A percentile compares a stretch with the other conserved stretches of the same genome.
Evolutionary conservation across 2,797 vertebrate species (phyloP).

Genomic region (Anguilla anguilla): DNA sequence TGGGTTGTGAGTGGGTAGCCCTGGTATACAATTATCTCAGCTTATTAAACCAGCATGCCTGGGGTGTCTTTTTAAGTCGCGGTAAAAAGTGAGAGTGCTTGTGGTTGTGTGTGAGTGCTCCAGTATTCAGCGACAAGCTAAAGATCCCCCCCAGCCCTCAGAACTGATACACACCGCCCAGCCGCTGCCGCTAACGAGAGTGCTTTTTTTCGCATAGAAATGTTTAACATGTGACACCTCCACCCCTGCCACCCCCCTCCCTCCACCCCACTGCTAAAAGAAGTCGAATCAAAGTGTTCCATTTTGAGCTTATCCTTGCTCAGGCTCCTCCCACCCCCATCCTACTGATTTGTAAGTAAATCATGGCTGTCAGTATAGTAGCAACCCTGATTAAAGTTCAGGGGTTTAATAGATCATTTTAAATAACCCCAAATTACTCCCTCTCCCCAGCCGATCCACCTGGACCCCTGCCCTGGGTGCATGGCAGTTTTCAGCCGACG

Average conservation of each 20-base stretch:
- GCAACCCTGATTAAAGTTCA: slow-evolving; percentile 97
- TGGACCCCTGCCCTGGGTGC: slow-evolving; percentile 90
- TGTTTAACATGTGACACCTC: slow-evolving; percentile 49
- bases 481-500: slow-evolving; percentile 88
- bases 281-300: slow-evolving; percentile 71
- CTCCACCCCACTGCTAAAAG: slow-evolving; percentile 49
- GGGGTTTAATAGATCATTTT: slow-evolving; percentile 98
- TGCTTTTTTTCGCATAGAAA: slow-evolving; percentile 46
- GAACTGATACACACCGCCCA: background rate
- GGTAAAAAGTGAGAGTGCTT: slow-evolving; percentile 67
- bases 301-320: slow-evolving; percentile 58
- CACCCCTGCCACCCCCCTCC: slow-evolving; percentile 37
- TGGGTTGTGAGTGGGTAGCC: background rate
- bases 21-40: slow-evolving; percentile 31
- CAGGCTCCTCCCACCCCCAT: slow-evolving; percentile 75
- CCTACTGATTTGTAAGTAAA: slow-evolving; percentile 81
- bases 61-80: slow-evolving; percentile 64
- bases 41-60: slow-evolving; percentile 65
- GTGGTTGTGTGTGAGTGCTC: slow-evolving; percentile 61
- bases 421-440: slow-evolving; percentile 89
- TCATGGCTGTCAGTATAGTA: slow-evolving; percentile 88
- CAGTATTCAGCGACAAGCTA: slow-evolving; percentile 58
- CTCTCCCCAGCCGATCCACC: slow-evolving; percentile 88
- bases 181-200: slow-evolving; percentile 40
- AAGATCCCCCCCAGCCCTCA: slow-evolving; percentile 45